phyloP scores from a whole-genome alignment of 2,113 vertebrate genomes.

The Reinhardtius hippoglossoides region DNA sequence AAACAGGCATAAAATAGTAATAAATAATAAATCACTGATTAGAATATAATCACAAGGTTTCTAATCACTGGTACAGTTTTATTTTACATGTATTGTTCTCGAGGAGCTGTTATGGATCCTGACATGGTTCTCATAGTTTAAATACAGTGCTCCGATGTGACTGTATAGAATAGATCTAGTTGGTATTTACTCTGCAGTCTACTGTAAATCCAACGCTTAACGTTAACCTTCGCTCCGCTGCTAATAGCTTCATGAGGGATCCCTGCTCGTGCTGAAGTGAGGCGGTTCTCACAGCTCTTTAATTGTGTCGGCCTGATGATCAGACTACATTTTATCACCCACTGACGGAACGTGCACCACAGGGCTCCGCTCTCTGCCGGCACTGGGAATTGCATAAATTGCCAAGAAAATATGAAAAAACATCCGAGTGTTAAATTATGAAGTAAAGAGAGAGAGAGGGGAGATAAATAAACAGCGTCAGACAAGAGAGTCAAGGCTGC shows the following conservation, averaged over 20 bases:
- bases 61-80: no score
- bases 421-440: slow-evolving; percentile 62
- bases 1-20: background rate
- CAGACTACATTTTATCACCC: slow-evolving; percentile 55
- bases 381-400: slow-evolving; percentile 53
- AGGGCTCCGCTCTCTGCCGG: slow-evolving; percentile 6
- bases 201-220: slow-evolving; percentile 61
- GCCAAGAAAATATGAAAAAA: slow-evolving; percentile 47
- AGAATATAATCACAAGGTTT: no score
- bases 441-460: slow-evolving; percentile 41
- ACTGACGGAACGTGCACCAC: slow-evolving; percentile 24
- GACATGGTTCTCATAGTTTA: background rate
- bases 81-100: no score
- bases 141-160: background rate
- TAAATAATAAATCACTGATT: no score
- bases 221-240: slow-evolving; percentile 47
- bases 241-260: slow-evolving; percentile 55
- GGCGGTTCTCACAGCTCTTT: slow-evolving; percentile 62
- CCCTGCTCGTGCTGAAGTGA: background rate
- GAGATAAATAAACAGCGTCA: slow-evolving; percentile 55
- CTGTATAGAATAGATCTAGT: no score
- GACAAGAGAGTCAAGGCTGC: slow-evolving; percentile 23
- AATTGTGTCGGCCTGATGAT: slow-evolving; percentile 36
- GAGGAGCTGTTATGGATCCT: background rate
- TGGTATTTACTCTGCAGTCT: slow-evolving; percentile 27